phyloP scores from a whole-genome alignment of 2,888 invertebrate species.

The Trissoscelio sp. region DNA sequence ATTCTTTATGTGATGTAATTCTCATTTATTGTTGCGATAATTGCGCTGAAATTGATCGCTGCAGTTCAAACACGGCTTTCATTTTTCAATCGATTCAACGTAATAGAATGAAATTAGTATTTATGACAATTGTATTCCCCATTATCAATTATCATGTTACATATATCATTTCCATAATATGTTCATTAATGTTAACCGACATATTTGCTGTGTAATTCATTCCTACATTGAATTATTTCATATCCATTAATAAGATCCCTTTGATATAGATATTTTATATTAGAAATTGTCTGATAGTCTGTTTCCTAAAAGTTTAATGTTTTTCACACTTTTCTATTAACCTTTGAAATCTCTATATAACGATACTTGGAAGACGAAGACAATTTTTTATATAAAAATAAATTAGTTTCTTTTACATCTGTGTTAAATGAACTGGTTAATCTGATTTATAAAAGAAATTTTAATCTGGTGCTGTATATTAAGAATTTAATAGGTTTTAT shows the following conservation, averaged over 20 bases:
- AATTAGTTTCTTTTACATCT: too few relatives aligned
- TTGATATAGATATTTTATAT: not conserved
- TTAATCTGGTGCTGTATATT: too few relatives aligned
- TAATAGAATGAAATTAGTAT: conserved; percentile 28
- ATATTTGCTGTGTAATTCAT: conserved; percentile 30
- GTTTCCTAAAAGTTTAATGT: too few relatives aligned
- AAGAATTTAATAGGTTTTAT: too few relatives aligned
- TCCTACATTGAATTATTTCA: not conserved
- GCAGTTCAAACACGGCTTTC: not conserved
- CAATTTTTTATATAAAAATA: too few relatives aligned
- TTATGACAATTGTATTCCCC: not conserved
- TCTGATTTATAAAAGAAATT: too few relatives aligned
- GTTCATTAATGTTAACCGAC: conserved; percentile 12
- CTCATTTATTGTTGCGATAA: conserved; percentile 18
- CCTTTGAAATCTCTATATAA: too few relatives aligned
- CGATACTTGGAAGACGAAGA: too few relatives aligned
- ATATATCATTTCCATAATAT: conserved; percentile 36
- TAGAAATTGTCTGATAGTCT: too few relatives aligned
- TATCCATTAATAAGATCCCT: not conserved
- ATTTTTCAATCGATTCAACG: not conserved
- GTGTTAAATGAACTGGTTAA: too few relatives aligned
- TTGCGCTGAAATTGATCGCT: not conserved
- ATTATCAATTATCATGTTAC: conserved; percentile 28
- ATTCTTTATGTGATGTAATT: conserved; percentile 14
- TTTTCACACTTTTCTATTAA: too few relatives aligned